These are phyloP conservation scores for Holcopasites calliopsidis DNA, from an alignment of 1,140 invertebrate genomes.

Conservation along the genomic window DNA sequence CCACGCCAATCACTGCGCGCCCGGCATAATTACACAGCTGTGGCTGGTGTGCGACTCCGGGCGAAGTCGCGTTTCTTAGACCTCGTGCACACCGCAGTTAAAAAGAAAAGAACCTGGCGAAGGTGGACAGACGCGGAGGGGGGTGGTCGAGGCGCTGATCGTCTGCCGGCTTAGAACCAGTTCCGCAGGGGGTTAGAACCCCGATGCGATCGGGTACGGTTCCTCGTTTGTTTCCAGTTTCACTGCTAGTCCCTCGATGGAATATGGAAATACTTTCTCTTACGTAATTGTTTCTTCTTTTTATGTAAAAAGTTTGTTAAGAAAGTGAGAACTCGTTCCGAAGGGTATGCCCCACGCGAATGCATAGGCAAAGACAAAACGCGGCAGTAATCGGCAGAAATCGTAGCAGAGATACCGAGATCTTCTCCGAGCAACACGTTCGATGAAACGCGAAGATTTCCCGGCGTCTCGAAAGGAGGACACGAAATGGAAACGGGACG, in stretches of 20 bases:
- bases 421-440: too few species aligned
- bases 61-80: slow-evolving; percentile 70
- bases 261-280: neutral
- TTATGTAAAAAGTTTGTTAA: neutral
- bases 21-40: slow-evolving; percentile 78
- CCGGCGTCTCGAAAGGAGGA: slow-evolving; percentile 40
- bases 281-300: neutral
- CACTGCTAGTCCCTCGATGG: neutral
- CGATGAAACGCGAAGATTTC: slow-evolving; percentile 1
- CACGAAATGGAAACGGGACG: slow-evolving; percentile 43
- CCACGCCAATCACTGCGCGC: slow-evolving; percentile 79
- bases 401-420: too few species aligned
- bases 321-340: too few species aligned
- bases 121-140: slow-evolving; percentile 19
- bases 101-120: slow-evolving; percentile 31
- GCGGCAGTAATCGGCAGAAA: neutral
- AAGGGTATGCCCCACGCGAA: too few species aligned
- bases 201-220: slow-evolving; percentile 27
- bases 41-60: slow-evolving; percentile 69
- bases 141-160: slow-evolving; percentile 2
- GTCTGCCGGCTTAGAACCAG: slow-evolving; percentile 26
- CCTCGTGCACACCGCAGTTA: slow-evolving; percentile 63
- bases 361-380: neutral
- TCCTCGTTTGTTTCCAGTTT: slow-evolving; percentile 1
- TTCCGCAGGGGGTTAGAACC: slow-evolving; percentile 18